Percentiles rank a stretch among this genome's conserved stretches.
phyloP scores from a whole-genome alignment of 2,113 vertebrate genomes.

The Tonatia bakeri region DNA sequence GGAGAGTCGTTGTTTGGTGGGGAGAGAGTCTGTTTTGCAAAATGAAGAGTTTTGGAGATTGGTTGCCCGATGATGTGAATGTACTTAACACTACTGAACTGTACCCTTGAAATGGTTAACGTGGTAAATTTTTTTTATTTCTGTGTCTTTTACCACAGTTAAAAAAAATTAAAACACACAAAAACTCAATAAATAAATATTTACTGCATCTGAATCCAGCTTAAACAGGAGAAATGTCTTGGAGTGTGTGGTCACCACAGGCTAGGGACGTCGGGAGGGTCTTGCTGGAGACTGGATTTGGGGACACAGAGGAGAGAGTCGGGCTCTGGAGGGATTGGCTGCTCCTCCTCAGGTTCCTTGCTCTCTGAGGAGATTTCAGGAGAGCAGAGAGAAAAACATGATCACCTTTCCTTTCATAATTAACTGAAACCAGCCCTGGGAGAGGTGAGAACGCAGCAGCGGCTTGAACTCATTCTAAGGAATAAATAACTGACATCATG shows the following conservation, averaged over 20 bases:
- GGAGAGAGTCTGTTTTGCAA: not conserved
- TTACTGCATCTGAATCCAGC: not conserved
- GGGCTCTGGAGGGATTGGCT: not conserved
- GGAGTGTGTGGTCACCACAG: not conserved
- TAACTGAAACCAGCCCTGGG: not conserved
- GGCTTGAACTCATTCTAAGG: not conserved
- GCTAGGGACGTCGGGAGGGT: fast-evolving
- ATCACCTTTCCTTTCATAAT: not conserved
- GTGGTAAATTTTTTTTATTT: not conserved
- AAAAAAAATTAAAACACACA: not conserved
- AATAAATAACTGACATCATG: not conserved
- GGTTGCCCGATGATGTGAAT: not conserved
- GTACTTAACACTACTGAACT: not conserved
- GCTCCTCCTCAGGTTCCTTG: not conserved
- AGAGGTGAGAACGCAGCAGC: not conserved
- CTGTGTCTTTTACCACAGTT: not conserved
- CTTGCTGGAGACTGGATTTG: not conserved
- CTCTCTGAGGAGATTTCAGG: not conserved
- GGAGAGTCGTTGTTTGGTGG: not conserved
- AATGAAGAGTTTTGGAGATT: not conserved
- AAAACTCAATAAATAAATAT: not conserved
- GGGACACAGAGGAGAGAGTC: not conserved
- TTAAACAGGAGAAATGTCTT: not conserved
- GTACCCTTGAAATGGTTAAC: not conserved
- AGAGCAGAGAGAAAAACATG: not conserved